A percentile compares a stretch with the other conserved stretches of the same genome.
phyloP scores from a whole-genome alignment of 2,888 invertebrate genomes.

The Taphrorychus bicolor region DNA sequence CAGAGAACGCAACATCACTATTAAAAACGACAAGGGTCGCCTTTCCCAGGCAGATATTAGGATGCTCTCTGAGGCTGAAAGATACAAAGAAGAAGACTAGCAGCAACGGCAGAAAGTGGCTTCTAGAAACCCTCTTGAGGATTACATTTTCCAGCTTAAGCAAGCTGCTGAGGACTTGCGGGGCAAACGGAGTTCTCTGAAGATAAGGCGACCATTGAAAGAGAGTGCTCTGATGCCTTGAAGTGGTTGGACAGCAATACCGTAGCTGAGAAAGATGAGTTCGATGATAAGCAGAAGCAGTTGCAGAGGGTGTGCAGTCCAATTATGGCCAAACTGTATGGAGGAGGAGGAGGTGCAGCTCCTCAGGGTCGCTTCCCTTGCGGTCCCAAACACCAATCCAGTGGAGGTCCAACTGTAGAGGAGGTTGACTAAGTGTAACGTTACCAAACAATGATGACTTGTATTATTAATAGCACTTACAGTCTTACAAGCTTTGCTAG shows the following conservation, averaged over 20 bases:
- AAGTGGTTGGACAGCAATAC: slow-evolving; percentile 74
- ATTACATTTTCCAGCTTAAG: slow-evolving; percentile 73
- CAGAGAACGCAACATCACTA: slow-evolving; percentile 76
- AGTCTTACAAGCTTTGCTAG: too few species aligned
- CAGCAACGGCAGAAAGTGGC: slow-evolving; percentile 71
- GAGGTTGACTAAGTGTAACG: slow-evolving; percentile 54
- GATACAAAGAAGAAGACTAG: slow-evolving; percentile 75
- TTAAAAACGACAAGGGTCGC: slow-evolving; percentile 83
- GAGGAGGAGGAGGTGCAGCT: too few species aligned
- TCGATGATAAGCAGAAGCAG: slow-evolving; percentile 66
- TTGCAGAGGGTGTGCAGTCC: slow-evolving; percentile 61
- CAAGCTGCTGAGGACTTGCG: slow-evolving; percentile 73
- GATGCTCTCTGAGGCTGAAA: slow-evolving; percentile 79
- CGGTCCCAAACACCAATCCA: slow-evolving; percentile 4
- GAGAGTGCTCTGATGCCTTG: slow-evolving; percentile 67
- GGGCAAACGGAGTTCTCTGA: slow-evolving; percentile 66
- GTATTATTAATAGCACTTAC: too few species aligned
- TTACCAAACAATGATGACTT: too few species aligned
- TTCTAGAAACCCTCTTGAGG: slow-evolving; percentile 75
- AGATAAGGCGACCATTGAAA: slow-evolving; percentile 58
- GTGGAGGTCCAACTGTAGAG: slow-evolving; percentile 54
- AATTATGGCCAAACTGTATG: slow-evolving; percentile 67
- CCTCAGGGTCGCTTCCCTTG: slow-evolving; percentile 6
- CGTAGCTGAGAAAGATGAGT: slow-evolving; percentile 71
- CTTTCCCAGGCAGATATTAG: slow-evolving; percentile 81